Percentiles rank a stretch among this genome's conserved stretches.
Conservation (phyloP, 2,797 vertebrate species). For the Malacoctenus gilli region DNA sequence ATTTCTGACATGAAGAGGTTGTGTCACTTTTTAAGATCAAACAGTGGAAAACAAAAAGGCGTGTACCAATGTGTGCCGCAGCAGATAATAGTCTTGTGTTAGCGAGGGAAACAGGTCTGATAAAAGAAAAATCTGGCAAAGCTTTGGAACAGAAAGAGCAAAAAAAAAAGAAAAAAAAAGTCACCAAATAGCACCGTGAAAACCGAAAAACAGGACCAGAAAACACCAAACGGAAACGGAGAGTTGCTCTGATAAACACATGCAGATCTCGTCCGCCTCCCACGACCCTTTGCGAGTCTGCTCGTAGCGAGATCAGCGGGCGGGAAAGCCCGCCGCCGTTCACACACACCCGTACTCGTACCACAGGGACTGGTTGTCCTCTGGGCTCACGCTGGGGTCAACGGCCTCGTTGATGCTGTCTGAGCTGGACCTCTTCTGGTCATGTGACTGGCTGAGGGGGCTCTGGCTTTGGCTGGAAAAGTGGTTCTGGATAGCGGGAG, state of each 20-base stretch:
- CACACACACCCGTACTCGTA: constrained; percentile 98
- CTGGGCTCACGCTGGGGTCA: constrained; percentile 78
- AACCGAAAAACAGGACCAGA: constrained; percentile 53
- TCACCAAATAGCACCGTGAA: constrained; percentile 42
- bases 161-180: constrained; percentile 6
- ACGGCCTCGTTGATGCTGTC: constrained; percentile 44
- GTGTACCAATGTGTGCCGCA: background rate
- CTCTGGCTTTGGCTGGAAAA: constrained; percentile 61
- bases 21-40: too few relatives aligned
- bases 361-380: constrained; percentile 94
- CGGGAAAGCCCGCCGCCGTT: constrained; percentile 56
- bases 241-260: constrained; percentile 68
- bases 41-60: too few relatives aligned
- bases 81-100: constrained; percentile 53
- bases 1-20: too few relatives aligned
- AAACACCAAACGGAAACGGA: constrained; percentile 43
- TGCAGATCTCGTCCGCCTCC: constrained; percentile 61
- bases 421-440: constrained; percentile 52
- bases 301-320: constrained; percentile 11
- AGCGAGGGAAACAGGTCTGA: constrained; percentile 30
- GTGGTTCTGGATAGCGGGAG: constrained; percentile 33
- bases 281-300: too few relatives aligned
- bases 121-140: constrained; percentile 47
- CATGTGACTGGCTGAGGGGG: constrained; percentile 66
- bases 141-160: constrained; percentile 28